Percentiles rank a stretch among this genome's conserved stretches.
phyloP scores from a whole-genome alignment of 1,140 invertebrate genomes.

The Nebria ingens region DNA sequence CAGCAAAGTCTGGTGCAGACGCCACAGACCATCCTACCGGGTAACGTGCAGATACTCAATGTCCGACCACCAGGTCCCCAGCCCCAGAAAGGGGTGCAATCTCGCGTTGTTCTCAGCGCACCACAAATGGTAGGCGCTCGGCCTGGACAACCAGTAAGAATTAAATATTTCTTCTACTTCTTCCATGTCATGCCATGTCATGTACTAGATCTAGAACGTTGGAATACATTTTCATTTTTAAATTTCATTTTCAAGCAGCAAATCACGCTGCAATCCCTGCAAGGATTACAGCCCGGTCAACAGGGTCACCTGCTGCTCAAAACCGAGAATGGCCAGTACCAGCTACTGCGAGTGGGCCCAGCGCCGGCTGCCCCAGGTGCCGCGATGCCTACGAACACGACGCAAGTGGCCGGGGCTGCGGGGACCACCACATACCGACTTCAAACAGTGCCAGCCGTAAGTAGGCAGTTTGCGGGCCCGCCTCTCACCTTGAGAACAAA shows the following conservation, averaged over 20 bases:
- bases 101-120: constrained; percentile 67
- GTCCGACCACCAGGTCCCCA: constrained; percentile 55
- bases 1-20: constrained; percentile 43
- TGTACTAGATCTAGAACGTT: not conserved
- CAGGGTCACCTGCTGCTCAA: constrained; percentile 81
- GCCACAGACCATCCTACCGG: constrained; percentile 48
- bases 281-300: constrained; percentile 69
- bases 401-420: constrained; percentile 38
- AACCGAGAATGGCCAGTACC: constrained; percentile 91
- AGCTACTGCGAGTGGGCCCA: constrained; percentile 77
- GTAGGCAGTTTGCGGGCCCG: constrained; percentile 48
- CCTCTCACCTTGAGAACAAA: constrained; percentile 49
- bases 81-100: constrained; percentile 61
- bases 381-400: constrained; percentile 47
- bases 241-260: no score
- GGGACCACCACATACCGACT: constrained; percentile 38
- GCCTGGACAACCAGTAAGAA: constrained; percentile 65
- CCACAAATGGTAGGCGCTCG: constrained; percentile 70
- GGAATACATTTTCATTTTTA: no score
- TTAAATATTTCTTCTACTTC: constrained; percentile 11
- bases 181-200: constrained; percentile 8
- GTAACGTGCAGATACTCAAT: constrained; percentile 79
- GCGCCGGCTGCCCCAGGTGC: constrained; percentile 46
- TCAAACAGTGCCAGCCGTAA: constrained; percentile 45
- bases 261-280: constrained; percentile 77